phyloP scores from a whole-genome alignment of 2,888 invertebrate genomes.

The Invenusta paracnida region DNA sequence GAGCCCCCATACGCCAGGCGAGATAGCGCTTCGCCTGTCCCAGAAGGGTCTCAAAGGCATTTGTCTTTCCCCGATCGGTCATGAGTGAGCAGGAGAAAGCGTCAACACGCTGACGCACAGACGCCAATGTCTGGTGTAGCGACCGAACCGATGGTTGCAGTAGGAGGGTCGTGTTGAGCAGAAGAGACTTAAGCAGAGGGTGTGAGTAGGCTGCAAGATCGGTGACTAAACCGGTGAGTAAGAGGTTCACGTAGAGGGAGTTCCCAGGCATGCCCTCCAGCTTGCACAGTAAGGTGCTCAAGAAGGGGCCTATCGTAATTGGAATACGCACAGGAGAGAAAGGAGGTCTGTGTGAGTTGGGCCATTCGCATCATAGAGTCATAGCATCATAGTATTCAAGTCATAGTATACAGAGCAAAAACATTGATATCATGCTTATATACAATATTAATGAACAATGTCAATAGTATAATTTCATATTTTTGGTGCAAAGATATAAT shows the following conservation, averaged over 20 bases:
- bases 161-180: conserved; percentile 77
- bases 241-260: conserved; percentile 77
- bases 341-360: too few species aligned
- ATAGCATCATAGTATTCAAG: too few species aligned
- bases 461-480: too few species aligned
- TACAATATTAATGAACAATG: too few species aligned
- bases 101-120: conserved; percentile 10
- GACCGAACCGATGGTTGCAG: conserved; percentile 75
- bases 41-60: not conserved
- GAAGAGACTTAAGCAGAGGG: conserved; percentile 77
- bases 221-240: conserved; percentile 79
- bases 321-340: not conserved
- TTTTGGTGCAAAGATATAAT: too few species aligned
- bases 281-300: conserved; percentile 75
- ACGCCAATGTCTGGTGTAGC: not conserved
- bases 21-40: not conserved
- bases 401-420: too few species aligned
- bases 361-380: too few species aligned
- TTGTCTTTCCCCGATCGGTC: not conserved
- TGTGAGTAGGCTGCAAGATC: conserved; percentile 81
- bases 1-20: not conserved
- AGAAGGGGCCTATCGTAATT: conserved; percentile 75
- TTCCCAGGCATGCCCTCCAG: conserved; percentile 77
- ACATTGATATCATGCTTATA: too few species aligned
- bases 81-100: not conserved